Evolutionary conservation across 2,888 invertebrate species (phyloP).

Genomic region (Ellobium chinense): DNA sequence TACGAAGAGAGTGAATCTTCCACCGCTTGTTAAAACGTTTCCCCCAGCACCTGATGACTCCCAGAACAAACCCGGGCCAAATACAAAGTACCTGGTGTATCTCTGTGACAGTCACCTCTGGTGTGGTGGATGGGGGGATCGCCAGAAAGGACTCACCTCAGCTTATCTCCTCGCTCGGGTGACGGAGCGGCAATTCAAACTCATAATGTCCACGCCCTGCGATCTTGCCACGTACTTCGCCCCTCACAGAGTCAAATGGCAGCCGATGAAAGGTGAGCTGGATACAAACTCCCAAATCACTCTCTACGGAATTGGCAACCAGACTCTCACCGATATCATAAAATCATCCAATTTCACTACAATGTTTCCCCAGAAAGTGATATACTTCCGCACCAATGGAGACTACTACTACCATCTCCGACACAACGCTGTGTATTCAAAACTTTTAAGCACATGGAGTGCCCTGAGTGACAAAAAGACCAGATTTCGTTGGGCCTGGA

Average conservation of each 20-base stretch:
- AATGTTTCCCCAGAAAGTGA: conserved; percentile 27
- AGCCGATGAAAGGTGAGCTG: conserved; percentile 18
- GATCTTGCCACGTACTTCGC: conserved; percentile 45
- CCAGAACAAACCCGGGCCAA: too few relatives aligned
- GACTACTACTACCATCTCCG: conserved; percentile 35
- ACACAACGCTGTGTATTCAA: conserved; percentile 25
- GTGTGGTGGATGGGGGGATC: conserved; percentile 53
- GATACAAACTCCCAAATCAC: background rate
- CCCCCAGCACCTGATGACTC: background rate
- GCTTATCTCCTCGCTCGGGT: conserved; percentile 42
- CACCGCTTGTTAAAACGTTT: background rate
- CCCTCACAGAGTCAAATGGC: conserved; percentile 48
- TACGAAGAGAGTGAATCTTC: background rate
- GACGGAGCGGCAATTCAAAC: conserved; percentile 41
- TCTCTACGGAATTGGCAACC: background rate
- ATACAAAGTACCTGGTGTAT: conserved; percentile 47
- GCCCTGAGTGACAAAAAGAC: background rate
- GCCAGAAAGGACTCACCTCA: conserved; percentile 43
- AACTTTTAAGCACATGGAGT: conserved; percentile 1
- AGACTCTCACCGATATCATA: background rate
- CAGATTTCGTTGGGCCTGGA: conserved; percentile 38
- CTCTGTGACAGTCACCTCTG: conserved; percentile 25
- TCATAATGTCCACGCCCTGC: conserved; percentile 48
- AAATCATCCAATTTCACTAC: background rate
- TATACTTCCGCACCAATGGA: conserved; percentile 47